phyloP scores from a whole-genome alignment of 2,888 invertebrate genomes.

The Calephelis perditalis region DNA sequence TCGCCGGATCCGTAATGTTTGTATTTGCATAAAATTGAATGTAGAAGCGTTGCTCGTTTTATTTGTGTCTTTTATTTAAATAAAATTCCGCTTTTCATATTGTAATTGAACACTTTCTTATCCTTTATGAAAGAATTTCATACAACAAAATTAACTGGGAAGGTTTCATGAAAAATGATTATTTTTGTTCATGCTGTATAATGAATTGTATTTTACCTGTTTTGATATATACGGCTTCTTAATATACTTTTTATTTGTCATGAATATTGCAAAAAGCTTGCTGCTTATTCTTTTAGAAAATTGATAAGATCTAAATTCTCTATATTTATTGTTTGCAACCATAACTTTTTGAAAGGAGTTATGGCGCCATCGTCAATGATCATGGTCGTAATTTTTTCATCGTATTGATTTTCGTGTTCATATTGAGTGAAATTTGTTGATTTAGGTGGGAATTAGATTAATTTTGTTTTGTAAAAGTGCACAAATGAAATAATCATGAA shows the following conservation, averaged over 20 bases:
- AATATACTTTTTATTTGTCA: neutral
- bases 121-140: constrained; percentile 14
- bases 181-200: neutral
- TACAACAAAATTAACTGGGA: constrained; percentile 4
- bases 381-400: too few species aligned
- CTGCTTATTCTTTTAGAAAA: too few species aligned
- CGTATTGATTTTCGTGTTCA: too few species aligned
- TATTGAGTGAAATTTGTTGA: too few species aligned
- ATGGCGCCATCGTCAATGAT: too few species aligned
- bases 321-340: too few species aligned
- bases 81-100: constrained; percentile 11
- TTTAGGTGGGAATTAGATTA: too few species aligned
- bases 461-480: too few species aligned
- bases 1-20: constrained; percentile 34
- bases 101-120: constrained; percentile 23
- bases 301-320: too few species aligned
- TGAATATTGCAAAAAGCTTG: neutral
- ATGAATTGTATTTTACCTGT: neutral
- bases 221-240: neutral
- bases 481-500: too few species aligned
- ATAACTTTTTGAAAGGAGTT: too few species aligned
- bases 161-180: neutral
- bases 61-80: constrained; percentile 28
- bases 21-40: constrained; percentile 52
- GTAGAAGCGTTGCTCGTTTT: constrained; percentile 35